phyloP scores from a whole-genome alignment of 2,888 invertebrate species.

The Empis livida region DNA sequence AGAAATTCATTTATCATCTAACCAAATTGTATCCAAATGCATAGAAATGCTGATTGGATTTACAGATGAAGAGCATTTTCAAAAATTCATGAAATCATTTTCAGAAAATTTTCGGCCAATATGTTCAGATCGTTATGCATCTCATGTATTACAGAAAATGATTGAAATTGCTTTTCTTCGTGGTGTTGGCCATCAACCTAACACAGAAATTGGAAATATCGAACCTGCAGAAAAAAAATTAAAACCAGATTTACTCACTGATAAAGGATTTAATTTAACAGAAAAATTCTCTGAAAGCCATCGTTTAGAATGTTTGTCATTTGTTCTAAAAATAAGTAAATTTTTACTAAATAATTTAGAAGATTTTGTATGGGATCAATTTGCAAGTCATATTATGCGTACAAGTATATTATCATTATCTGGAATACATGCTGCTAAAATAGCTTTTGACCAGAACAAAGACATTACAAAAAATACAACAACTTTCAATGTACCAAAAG shows the following conservation, averaged over 20 bases:
- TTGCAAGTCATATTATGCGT: constrained; percentile 64
- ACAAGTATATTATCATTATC: constrained; percentile 56
- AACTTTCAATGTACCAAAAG: constrained; percentile 40
- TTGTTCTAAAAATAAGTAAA: constrained; percentile 56
- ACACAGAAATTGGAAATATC: constrained; percentile 6
- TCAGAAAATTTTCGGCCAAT: constrained; percentile 53
- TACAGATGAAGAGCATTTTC: constrained; percentile 47
- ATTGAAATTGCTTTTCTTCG: constrained; percentile 31
- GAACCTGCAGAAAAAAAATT: constrained; percentile 26
- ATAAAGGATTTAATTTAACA: constrained; percentile 26
- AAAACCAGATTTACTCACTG: constrained; percentile 19
- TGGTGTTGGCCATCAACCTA: constrained; percentile 15
- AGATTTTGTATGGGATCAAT: constrained; percentile 66
- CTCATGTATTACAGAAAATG: constrained; percentile 65
- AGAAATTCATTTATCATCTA: constrained; percentile 60
- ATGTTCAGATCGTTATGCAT: constrained; percentile 63
- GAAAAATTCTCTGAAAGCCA: constrained; percentile 38
- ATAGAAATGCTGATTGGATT: constrained; percentile 62
- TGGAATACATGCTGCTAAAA: constrained; percentile 45
- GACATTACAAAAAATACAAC: constrained; percentile 20
- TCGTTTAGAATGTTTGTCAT: constrained; percentile 44
- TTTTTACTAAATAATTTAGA: constrained; percentile 74
- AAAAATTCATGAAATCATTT: constrained; percentile 49
- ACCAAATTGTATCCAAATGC: constrained; percentile 68
- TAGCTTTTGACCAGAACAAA: constrained; percentile 36